Conservation (phyloP, 1,140 invertebrate genomes). For the Drosophila littoralis region DNA sequence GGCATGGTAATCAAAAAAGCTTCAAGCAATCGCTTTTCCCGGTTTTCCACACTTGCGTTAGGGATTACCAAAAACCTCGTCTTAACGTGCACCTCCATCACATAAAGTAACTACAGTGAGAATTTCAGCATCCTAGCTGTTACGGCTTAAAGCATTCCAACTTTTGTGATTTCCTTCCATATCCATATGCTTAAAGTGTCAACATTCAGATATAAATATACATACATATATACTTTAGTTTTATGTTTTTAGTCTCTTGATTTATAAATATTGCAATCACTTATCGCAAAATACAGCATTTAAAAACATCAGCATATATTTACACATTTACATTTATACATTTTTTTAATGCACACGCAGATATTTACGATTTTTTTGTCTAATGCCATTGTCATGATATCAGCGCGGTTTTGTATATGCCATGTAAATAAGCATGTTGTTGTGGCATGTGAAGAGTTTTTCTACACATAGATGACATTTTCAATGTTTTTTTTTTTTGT, state of each 20-base stretch:
- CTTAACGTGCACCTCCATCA: too few relatives aligned
- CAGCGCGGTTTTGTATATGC: slow-evolving; percentile 39
- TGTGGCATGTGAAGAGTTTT: slow-evolving; percentile 43
- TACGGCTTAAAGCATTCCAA: too few relatives aligned
- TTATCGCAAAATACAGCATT: slow-evolving; percentile 14
- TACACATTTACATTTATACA: background rate
- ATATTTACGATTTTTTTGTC: slow-evolving; percentile 13
- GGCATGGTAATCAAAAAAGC: too few relatives aligned
- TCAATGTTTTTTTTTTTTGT: slow-evolving; percentile 1
- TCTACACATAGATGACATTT: slow-evolving; percentile 26
- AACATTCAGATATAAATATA: too few relatives aligned
- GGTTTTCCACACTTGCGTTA: too few relatives aligned
- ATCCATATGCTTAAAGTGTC: too few relatives aligned
- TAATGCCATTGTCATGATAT: slow-evolving; percentile 47
- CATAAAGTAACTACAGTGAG: too few relatives aligned
- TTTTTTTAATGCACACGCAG: background rate
- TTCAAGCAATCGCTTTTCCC: too few relatives aligned
- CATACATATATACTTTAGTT: background rate
- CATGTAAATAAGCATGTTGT: slow-evolving; percentile 47
- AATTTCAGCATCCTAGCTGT: too few relatives aligned
- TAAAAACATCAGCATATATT: slow-evolving; percentile 4
- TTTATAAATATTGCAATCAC: background rate
- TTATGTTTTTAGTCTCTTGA: slow-evolving; percentile 1
- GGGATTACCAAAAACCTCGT: too few relatives aligned
- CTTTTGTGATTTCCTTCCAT: too few relatives aligned